Conservation (phyloP, 2,888 invertebrate species). For the Mongoloraphidia duomilia region DNA sequence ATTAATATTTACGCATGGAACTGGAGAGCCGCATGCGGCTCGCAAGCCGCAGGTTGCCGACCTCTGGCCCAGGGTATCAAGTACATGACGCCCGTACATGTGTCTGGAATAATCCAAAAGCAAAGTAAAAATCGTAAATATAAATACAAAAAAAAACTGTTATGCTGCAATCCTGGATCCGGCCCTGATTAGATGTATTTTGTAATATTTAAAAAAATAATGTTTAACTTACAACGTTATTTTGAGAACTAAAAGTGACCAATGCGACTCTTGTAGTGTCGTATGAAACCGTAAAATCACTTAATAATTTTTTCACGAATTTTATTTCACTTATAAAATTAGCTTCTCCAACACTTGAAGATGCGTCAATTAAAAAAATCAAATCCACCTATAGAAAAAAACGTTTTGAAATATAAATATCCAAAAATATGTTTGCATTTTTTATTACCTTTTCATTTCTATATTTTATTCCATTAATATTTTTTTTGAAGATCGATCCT, state of each 20-base stretch:
- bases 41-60: no score
- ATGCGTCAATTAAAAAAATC: slow-evolving; percentile 52
- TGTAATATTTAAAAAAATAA: neutral
- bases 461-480: slow-evolving; percentile 34
- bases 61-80: no score
- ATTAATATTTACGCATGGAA: no score
- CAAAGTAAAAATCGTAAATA: no score
- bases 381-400: slow-evolving; percentile 35
- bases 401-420: neutral
- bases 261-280: slow-evolving; percentile 47
- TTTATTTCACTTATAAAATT: slow-evolving; percentile 52
- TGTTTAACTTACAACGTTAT: slow-evolving; percentile 33
- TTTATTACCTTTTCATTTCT: slow-evolving; percentile 1
- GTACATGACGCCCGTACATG: no score
- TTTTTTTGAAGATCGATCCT: slow-evolving; percentile 37
- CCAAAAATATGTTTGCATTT: neutral
- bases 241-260: slow-evolving; percentile 47
- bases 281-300: slow-evolving; percentile 49
- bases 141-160: no score
- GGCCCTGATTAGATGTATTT: neutral
- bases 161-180: no score
- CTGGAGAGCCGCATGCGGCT: no score
- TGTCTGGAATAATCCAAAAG: no score
- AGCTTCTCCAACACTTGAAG: slow-evolving; percentile 48
- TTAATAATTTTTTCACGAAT: slow-evolving; percentile 42